Conservation (phyloP, 2,888 invertebrate genomes). For the Andrena bicolor region DNA sequence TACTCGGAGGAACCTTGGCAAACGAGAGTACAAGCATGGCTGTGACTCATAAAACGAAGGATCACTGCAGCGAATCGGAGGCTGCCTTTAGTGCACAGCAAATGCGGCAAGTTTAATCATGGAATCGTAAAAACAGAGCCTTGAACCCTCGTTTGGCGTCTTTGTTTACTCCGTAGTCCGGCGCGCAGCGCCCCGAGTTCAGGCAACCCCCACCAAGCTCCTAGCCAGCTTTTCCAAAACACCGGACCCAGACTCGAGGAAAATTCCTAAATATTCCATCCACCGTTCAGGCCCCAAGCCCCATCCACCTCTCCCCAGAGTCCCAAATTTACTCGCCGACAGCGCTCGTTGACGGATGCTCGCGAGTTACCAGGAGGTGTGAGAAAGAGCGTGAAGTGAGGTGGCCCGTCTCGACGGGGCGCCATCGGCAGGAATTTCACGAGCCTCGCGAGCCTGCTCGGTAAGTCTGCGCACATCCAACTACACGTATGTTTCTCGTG, state of each 20-base stretch:
- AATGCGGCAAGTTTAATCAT: not conserved
- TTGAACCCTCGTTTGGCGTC: not conserved
- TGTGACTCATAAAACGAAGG: not conserved
- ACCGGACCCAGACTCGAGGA: not conserved
- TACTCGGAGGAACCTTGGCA: not conserved
- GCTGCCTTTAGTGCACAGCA: not conserved
- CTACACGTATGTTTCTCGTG: slow-evolving; percentile 17
- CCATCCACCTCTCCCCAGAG: too few relatives aligned
- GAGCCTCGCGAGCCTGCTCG: not conserved
- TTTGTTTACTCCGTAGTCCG: not conserved
- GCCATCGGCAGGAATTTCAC: not conserved
- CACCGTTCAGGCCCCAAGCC: too few relatives aligned
- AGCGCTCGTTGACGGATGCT: too few relatives aligned
- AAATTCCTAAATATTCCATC: not conserved
- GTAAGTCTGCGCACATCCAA: not conserved
- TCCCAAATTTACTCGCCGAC: too few relatives aligned
- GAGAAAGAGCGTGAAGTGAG: too few relatives aligned
- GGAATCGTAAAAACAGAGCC: slow-evolving; percentile 1
- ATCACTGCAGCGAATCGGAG: not conserved
- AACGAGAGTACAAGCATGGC: not conserved
- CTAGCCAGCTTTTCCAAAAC: not conserved
- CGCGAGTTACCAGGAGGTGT: too few relatives aligned
- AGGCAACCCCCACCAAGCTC: not conserved
- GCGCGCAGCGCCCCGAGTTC: not conserved
- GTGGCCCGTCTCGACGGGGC: too few relatives aligned